Percentiles rank a stretch among this genome's conserved stretches.
phyloP scores from a whole-genome alignment of 2,113 vertebrate genomes.

The Halcyon malimbica region DNA sequence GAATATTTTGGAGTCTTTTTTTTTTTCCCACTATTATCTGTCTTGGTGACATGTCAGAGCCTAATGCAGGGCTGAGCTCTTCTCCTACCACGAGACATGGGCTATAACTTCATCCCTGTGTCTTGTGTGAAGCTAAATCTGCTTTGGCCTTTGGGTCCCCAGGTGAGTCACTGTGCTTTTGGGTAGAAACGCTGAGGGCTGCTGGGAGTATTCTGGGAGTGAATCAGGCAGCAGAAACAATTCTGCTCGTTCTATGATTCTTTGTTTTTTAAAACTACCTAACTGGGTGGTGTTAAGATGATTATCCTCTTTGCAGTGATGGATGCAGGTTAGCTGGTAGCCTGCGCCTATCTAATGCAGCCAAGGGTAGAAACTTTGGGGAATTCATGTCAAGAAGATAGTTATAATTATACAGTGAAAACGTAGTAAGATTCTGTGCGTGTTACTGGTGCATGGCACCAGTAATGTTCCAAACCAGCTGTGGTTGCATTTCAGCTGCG shows the following conservation, averaged over 20 bases:
- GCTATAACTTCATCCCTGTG: slow-evolving; percentile 7
- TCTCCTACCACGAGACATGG: not conserved
- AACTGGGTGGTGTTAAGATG: not conserved
- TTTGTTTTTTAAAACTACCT: not conserved
- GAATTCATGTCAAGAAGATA: not conserved
- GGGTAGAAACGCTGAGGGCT: not conserved
- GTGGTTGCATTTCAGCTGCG: not conserved
- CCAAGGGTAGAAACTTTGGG: not conserved
- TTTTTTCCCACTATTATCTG: not conserved
- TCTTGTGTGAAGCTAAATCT: slow-evolving; percentile 15
- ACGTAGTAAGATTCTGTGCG: not conserved
- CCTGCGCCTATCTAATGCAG: not conserved
- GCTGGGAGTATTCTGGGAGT: not conserved
- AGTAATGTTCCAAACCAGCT: not conserved
- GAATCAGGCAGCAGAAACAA: not conserved
- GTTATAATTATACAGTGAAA: not conserved
- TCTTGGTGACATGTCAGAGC: not conserved
- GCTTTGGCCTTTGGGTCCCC: slow-evolving; percentile 13
- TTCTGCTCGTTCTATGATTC: not conserved
- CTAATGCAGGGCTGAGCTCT: not conserved
- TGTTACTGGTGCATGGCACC: not conserved
- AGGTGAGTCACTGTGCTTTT: slow-evolving; percentile 21
- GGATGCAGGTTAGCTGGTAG: not conserved
- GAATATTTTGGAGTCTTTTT: not conserved
- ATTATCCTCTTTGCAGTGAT: not conserved